These are phyloP conservation scores for Zelleria hepariella DNA, from an alignment of 2,888 invertebrate species.

Conservation along the genomic window DNA sequence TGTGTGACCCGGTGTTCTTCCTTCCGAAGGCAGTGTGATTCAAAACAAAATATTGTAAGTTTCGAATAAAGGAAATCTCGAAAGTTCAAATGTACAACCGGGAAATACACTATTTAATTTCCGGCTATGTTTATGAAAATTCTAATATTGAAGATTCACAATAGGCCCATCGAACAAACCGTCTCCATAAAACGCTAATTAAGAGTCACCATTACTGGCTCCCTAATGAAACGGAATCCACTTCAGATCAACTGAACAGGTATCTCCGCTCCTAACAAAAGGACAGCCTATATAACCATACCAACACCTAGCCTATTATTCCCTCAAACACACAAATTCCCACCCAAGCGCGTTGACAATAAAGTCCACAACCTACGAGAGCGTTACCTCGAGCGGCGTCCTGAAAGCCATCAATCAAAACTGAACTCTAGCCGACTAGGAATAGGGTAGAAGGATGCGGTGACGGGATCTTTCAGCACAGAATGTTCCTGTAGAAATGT, in stretches of 20 bases:
- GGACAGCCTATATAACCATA: conserved; percentile 40
- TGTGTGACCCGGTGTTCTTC: too few relatives aligned
- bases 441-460: background rate
- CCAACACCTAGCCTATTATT: conserved; percentile 26
- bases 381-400: background rate
- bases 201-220: conserved; percentile 13
- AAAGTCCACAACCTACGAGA: background rate
- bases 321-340: conserved; percentile 5
- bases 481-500: conserved; percentile 33
- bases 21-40: too few relatives aligned
- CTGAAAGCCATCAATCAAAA: background rate
- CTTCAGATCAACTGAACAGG: conserved; percentile 44
- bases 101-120: background rate
- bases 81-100: background rate
- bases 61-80: background rate
- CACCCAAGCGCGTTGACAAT: background rate
- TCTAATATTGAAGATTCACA: background rate
- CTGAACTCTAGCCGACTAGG: background rate
- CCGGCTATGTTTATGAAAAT: background rate
- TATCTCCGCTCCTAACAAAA: conserved; percentile 47
- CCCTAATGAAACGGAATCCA: conserved; percentile 48
- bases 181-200: background rate
- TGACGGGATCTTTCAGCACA: background rate
- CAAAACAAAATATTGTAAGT: too few relatives aligned
- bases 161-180: background rate